A percentile compares a stretch with the other conserved stretches of the same genome.
Conservation (phyloP, 2,888 invertebrate species). For the Smittia aterrima region DNA sequence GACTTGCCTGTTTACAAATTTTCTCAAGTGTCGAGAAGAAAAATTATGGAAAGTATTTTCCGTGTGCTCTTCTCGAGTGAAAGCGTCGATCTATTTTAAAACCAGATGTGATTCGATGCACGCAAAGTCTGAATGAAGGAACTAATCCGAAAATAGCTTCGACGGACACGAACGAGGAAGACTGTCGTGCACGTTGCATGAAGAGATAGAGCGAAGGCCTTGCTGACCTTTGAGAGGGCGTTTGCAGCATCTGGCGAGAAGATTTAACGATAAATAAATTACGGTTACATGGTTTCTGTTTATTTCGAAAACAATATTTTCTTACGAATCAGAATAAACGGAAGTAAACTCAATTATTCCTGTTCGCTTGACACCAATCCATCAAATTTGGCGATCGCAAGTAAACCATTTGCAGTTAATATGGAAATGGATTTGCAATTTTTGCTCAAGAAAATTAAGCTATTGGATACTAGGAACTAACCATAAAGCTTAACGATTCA, state of each 20-base stretch:
- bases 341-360: too few species aligned
- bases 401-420: too few species aligned
- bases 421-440: neutral
- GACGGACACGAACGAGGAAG: neutral
- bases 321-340: too few species aligned
- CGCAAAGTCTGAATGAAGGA: constrained; percentile 3
- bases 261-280: neutral
- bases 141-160: neutral
- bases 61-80: neutral
- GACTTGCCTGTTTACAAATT: neutral
- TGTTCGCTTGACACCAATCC: neutral
- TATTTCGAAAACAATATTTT: too few species aligned
- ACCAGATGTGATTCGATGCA: neutral
- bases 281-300: too few species aligned
- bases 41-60: neutral
- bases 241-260: neutral
- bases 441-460: neutral
- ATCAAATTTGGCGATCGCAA: too few species aligned
- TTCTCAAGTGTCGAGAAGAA: neutral
- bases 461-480: neutral
- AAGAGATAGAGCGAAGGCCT: neutral
- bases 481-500: neutral
- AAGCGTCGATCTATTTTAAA: constrained; percentile 15
- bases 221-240: neutral
- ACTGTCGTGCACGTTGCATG: neutral